Percentiles rank a stretch among this genome's conserved stretches.
These are phyloP conservation scores for Tipula helvola DNA, from an alignment of 2,888 invertebrate genomes.

Conservation along the genomic window DNA sequence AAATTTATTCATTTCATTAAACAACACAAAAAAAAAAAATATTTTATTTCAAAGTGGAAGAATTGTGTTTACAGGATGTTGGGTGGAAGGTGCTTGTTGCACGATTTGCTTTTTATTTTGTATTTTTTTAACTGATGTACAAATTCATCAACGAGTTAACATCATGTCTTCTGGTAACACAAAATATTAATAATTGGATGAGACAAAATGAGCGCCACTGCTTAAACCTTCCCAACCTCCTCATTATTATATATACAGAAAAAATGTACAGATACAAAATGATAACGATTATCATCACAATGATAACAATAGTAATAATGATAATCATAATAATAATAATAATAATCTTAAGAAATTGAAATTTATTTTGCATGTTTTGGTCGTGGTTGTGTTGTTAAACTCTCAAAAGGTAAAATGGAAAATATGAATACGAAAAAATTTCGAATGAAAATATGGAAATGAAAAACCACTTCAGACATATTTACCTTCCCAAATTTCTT, in stretches of 20 bases:
- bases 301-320: background rate
- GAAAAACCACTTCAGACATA: slow-evolving; percentile 4
- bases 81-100: background rate
- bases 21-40: no score
- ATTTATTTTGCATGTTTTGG: background rate
- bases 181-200: no score
- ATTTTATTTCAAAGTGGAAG: background rate
- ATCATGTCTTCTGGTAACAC: no score
- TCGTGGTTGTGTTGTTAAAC: background rate
- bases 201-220: no score
- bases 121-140: no score
- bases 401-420: background rate
- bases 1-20: background rate
- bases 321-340: background rate
- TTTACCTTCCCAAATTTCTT: background rate
- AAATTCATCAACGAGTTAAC: no score
- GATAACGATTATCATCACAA: background rate
- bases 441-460: background rate
- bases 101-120: no score
- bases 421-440: background rate
- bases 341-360: background rate
- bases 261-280: background rate
- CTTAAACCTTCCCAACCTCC: no score
- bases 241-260: no score
- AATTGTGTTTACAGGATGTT: background rate